These are phyloP conservation scores for Uropetala carovei DNA, from an alignment of 2,888 invertebrate genomes.

Conservation along the genomic window DNA sequence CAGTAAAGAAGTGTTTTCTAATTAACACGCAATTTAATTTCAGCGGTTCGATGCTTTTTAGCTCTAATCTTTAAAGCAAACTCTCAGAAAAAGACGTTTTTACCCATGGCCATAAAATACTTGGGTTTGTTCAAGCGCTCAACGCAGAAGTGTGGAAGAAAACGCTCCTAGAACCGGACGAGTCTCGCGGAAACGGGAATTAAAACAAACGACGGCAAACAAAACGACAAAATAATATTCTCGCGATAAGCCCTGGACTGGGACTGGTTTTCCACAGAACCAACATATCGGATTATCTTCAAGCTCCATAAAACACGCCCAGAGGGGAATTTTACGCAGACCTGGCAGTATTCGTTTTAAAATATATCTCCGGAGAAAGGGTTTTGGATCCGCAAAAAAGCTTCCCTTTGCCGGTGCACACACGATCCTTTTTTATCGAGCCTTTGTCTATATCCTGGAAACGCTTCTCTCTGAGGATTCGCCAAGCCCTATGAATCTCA, in stretches of 20 bases:
- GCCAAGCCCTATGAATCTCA: neutral
- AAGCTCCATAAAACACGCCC: neutral
- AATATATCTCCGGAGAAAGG: neutral
- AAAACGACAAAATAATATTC: neutral
- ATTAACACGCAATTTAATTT: too few relatives aligned
- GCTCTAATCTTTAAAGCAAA: too few relatives aligned
- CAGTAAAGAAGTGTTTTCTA: too few relatives aligned
- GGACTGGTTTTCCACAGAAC: neutral
- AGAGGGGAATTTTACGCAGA: neutral
- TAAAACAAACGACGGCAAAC: neutral
- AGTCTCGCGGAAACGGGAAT: neutral
- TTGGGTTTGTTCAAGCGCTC: too few relatives aligned
- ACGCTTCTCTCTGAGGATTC: constrained; percentile 14
- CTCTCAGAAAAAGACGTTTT: too few relatives aligned
- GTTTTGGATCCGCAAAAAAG: neutral
- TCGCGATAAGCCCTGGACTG: neutral
- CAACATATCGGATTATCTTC: neutral
- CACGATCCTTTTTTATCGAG: neutral
- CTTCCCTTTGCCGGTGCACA: neutral
- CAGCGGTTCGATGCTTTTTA: too few relatives aligned
- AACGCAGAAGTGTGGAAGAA: neutral
- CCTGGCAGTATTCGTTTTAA: neutral
- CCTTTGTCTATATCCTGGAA: neutral
- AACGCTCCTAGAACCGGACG: neutral
- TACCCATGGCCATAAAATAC: too few relatives aligned